Base-by-base conservation (phyloP, 2,797 vertebrate genomes). In the Macropus fuliginosus region DNA sequence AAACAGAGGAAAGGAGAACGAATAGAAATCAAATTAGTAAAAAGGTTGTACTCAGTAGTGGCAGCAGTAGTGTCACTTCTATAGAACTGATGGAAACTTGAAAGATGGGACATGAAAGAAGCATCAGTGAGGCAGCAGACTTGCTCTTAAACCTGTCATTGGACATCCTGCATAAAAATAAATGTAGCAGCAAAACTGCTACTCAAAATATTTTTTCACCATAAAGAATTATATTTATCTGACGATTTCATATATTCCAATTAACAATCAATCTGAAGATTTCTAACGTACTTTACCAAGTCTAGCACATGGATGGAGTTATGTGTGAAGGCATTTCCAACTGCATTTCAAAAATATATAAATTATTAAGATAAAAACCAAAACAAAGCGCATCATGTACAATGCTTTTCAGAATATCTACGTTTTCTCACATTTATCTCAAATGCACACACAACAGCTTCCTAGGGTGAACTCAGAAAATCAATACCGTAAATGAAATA, bases 401-500 rank as follows among this genome's bases (percentile, higher is more conserved):
- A 89, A 96, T 92, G 1, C 10, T 81, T 98, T 11, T 54, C 92
- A 91, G 0, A 9, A n/a, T 93, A 96, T 92, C 95, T 98, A 54
- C 74, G 92, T 97, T 95, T 96, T 95, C 95, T 96, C 92, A 81
- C 92, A 93, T 95, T 96, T 96, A 92, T 91, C 94, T 95, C 90
- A 95, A 94, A 93, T 0, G 5, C 9, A 91, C 92, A 91, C 55
- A 29, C 56, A 56, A 54, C 28, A 93, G 52, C 52, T 98, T 96
- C 96, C 90, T 92, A 50, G 94, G 95, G 96, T 0, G 0, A 97
- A 90, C 87, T 97, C 89, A 90, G 96, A 97, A 98, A 98, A 98
- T 98, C 97, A 94, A 97, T 97, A 94, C 40, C 29, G 56, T 93
- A 97, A 98, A 97, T 97, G 92, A 98, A 98, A 98, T 97, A 95